Base-by-base conservation (phyloP, 2,797 vertebrate genomes). In the Coluber constrictor region DNA sequence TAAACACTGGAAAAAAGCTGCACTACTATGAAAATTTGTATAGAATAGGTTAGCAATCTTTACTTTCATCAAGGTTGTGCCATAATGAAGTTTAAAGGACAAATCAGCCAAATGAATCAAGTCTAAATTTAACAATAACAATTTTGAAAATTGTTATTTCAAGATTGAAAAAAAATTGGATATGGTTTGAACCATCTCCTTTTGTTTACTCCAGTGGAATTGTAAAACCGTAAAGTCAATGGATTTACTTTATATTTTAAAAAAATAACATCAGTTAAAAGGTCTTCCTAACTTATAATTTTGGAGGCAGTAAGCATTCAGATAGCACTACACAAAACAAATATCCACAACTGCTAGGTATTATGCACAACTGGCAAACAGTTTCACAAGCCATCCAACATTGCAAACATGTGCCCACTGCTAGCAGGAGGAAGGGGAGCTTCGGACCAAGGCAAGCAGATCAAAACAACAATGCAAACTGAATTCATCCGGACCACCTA, bases 311-410 rank as follows among this genome's bases (percentile, higher is more conserved):
- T 57, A 57, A 92, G 66, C 47, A 43, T 79, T 90, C n/a, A 47
- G 57, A 47, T 51, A 79, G 91, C 57, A 90, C 70, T 89, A 89
- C 87, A 94, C 70, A 92, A 86, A 83, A 94, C 90, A 66, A 92
- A 86, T 63, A 88, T 88, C 61, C 90, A 87, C 92, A 88, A 63
- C 15, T 55, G 90, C 87, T 89, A 89, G 70, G 92, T 89, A 91
- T 91, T 91, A 91, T 89, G 86, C 89, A 59, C 91, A 89, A 89
- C 59, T 59, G 90, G 93, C 83, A 51, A 90, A 92, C 37, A 88
- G 91, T 63, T 90, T 94, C 91, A 91, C 86, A 91, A 92, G 57
- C 89, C 93, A 94, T 54, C 86, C 87, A 91, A 92, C 59, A 88
- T 5, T 57, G 86, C 59, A 91, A 92, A 90, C 60, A 25, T 74